Base-by-base conservation (phyloP, 2,888 invertebrate species). In the Cynaeus angustus region DNA sequence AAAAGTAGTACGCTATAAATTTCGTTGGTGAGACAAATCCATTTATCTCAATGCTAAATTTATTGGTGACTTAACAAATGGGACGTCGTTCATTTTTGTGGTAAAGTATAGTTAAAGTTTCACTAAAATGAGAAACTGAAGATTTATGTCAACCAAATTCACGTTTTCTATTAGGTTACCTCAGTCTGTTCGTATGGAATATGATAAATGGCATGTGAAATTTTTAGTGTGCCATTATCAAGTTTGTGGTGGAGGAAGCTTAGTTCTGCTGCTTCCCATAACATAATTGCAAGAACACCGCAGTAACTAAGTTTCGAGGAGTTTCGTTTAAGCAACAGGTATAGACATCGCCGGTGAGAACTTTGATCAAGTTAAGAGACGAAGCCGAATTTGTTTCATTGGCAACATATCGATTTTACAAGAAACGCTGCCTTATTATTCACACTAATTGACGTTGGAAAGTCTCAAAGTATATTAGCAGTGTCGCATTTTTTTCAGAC, bases 1-100 rank as follows among this genome's bases (percentile, higher is more conserved):
- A 37, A 37, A 37, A 37, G 37, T 37, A 37, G 37, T n/a, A n/a
- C 37, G 37, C 37, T 37, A 37, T 37, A 37, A 37, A 37, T 37
- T 37, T 37, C n/a, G 37, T 37, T 2, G n/a, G 9, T 37, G 37
- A 37, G 37, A 37, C 37, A 37, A 37, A 37, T 8, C 37, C 37
- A 37, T 37, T 37, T 37, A 37, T 37, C 37, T 8, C 37, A 37
- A n/a, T n/a, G 37, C 37, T n/a, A 37, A 37, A 37, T 37, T 37
- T 37, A 37, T 37, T 37, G 37, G 37, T 2, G n/a, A n/a, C 4
- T 37, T 37, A 37, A 37, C 37, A n/a, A n/a, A 37, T 37, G n/a
- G 37, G n/a, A 37, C 9, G 37, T 37, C 9, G 37, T 37, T 37
- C 37, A 37, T 37, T 37, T 37, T 37, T 21, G 21, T 21, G 1